Percentiles rank a stretch among this genome's conserved stretches.
phyloP scores from a whole-genome alignment of 2,888 invertebrate genomes.

The Buathra laborator region DNA sequence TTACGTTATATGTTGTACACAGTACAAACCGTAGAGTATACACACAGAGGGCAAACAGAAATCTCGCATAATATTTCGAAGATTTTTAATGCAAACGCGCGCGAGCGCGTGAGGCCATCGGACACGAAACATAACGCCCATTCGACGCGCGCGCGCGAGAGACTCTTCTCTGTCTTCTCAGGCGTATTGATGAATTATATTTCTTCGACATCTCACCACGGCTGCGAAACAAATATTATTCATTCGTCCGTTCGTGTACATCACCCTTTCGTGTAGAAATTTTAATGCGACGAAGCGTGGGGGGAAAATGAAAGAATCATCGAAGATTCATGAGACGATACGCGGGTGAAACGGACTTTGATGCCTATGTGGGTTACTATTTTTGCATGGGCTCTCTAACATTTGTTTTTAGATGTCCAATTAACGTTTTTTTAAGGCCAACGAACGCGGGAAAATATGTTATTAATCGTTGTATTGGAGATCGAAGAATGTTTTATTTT shows the following conservation, averaged over 20 bases:
- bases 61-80: conserved; percentile 76
- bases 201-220: conserved; percentile 64
- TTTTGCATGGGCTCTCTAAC: neutral
- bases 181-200: conserved; percentile 74
- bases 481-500: no score
- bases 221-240: conserved; percentile 73
- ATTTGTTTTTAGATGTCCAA: neutral
- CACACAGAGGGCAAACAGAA: conserved; percentile 51
- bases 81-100: conserved; percentile 68
- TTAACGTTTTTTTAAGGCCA: neutral
- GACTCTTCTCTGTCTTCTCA: neutral
- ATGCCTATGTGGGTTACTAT: neutral
- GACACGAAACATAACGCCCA: conserved; percentile 66
- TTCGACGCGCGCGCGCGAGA: conserved; percentile 60
- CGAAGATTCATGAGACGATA: conserved; percentile 12
- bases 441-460: no score
- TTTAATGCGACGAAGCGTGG: conserved; percentile 9
- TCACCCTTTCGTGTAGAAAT: conserved; percentile 44
- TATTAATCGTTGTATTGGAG: no score
- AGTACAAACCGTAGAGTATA: conserved; percentile 16
- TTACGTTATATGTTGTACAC: conserved; percentile 38
- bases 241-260: conserved; percentile 62
- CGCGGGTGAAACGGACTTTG: neutral
- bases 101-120: conserved; percentile 33
- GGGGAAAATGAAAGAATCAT: conserved; percentile 20